phyloP scores from a whole-genome alignment of 2,113 vertebrate genomes.

The Psittacara wagleri region DNA sequence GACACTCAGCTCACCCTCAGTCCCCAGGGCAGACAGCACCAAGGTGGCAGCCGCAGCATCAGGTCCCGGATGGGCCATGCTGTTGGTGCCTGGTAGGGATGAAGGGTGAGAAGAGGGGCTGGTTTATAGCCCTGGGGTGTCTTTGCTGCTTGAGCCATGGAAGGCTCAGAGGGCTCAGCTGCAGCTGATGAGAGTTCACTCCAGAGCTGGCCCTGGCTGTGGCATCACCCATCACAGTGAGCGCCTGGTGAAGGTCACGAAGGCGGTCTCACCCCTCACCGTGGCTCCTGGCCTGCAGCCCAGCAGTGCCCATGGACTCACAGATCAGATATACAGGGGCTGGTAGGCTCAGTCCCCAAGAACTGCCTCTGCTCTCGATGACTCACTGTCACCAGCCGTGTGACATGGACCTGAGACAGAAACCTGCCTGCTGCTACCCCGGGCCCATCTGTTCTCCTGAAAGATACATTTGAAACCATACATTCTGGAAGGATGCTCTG shows the following conservation, averaged over 20 bases:
- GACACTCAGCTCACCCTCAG: rapidly evolving
- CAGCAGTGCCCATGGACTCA: rapidly evolving
- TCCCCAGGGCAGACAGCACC: background rate
- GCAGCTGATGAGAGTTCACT: background rate
- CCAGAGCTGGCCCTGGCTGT: background rate
- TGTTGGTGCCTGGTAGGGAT: too few species aligned
- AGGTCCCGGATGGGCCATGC: too few species aligned
- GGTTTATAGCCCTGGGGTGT: background rate
- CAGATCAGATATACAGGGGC: background rate
- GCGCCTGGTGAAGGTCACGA: too few species aligned
- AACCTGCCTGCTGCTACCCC: slow-evolving; percentile 38
- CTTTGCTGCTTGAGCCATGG: background rate
- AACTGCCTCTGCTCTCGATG: background rate
- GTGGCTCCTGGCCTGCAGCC: background rate
- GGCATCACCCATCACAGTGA: background rate
- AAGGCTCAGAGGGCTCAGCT: too few species aligned
- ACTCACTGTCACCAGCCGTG: background rate
- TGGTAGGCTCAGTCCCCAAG: rapidly evolving
- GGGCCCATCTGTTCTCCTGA: background rate
- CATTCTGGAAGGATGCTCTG: slow-evolving; percentile 20
- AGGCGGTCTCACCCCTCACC: rapidly evolving
- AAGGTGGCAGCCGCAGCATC: background rate
- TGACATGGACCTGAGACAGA: slow-evolving; percentile 24
- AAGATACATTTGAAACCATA: background rate
- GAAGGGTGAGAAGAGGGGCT: background rate